Percentiles rank a stretch among this genome's conserved stretches.
These are phyloP conservation scores for Podarcis muralis DNA, from an alignment of 2,113 vertebrate genomes.

Conservation along the genomic window DNA sequence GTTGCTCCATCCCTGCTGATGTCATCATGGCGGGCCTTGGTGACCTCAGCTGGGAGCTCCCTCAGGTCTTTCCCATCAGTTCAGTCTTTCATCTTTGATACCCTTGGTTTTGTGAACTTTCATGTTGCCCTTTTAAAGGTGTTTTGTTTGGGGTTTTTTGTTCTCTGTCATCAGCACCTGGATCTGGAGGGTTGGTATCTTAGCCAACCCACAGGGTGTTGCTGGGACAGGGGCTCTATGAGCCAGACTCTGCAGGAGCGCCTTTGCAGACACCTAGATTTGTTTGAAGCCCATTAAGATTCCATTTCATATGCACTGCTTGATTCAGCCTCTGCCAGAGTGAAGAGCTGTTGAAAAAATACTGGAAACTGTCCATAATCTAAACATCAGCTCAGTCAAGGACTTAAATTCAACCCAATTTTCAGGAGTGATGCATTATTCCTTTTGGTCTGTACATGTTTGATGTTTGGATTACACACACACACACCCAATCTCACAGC, in stretches of 20 bases:
- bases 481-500: too few relatives aligned
- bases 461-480: too few relatives aligned
- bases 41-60: neutral
- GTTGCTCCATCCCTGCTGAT: neutral
- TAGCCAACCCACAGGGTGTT: neutral
- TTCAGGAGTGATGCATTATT: neutral
- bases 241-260: neutral
- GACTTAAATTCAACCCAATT: neutral
- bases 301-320: neutral
- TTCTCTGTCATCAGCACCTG: neutral
- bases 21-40: neutral
- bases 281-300: neutral
- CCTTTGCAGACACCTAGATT: neutral
- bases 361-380: neutral
- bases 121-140: neutral
- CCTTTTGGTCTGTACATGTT: neutral
- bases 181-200: neutral
- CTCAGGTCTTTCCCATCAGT: neutral
- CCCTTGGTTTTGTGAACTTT: neutral
- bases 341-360: neutral
- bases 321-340: neutral
- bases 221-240: neutral
- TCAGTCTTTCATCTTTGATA: neutral
- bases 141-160: conserved; percentile 1
- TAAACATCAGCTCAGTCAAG: neutral